These are phyloP conservation scores for Amphipyra berbera DNA, from an alignment of 2,888 invertebrate genomes.

Conservation along the genomic window DNA sequence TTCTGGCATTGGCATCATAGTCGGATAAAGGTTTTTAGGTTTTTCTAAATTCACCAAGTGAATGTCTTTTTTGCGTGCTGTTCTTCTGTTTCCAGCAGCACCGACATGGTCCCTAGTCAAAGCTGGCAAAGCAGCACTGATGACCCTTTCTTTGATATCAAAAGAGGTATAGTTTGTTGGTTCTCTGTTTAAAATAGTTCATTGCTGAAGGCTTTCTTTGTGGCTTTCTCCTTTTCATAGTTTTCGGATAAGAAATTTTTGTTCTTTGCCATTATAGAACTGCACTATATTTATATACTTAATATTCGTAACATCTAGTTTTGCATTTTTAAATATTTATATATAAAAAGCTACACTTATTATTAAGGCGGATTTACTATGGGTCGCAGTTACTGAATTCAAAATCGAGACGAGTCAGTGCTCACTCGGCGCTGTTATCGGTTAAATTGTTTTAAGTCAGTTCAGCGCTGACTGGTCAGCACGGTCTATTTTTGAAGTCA, in stretches of 20 bases:
- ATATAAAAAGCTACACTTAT: no score
- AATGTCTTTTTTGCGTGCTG: conserved; percentile 15
- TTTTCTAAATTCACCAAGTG: conserved; percentile 1
- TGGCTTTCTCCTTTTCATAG: conserved; percentile 51
- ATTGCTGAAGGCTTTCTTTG: conserved; percentile 23
- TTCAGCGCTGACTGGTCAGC: no score
- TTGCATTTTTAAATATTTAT: no score
- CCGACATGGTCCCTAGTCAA: conserved; percentile 25
- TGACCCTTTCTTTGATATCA: conserved; percentile 31
- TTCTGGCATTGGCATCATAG: conserved; percentile 32
- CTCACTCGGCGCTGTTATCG: no score
- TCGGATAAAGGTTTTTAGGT: not conserved
- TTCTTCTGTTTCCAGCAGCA: conserved; percentile 26
- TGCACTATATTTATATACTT: no score
- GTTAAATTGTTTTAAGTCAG: no score
- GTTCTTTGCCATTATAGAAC: no score
- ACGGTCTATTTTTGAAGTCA: no score
- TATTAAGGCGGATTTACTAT: no score
- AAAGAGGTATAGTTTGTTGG: conserved; percentile 36
- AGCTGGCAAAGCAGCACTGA: conserved; percentile 34
- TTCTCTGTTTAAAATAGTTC: conserved; percentile 33
- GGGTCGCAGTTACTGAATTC: no score
- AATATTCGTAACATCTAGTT: no score
- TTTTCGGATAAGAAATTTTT: conserved; percentile 39
- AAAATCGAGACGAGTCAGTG: no score